phyloP scores from a whole-genome alignment of 37 sponge, comb jelly and placozoan species.

The Eunapius fragilis region DNA sequence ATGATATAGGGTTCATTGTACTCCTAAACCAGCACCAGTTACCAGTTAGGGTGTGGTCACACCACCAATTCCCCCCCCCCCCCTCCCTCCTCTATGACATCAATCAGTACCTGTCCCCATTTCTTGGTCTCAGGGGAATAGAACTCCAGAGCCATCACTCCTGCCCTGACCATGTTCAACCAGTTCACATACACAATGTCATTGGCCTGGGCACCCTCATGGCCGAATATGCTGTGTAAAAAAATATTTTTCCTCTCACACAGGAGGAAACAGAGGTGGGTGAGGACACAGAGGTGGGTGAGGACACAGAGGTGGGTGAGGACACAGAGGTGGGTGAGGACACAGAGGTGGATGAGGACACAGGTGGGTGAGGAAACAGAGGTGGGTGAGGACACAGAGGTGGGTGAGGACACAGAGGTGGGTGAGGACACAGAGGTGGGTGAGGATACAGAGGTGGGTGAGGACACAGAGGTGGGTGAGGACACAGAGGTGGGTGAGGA shows the following conservation, averaged over 20 bases:
- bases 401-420: neutral
- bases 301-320: neutral
- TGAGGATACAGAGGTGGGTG: too few species aligned
- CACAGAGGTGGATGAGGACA: neutral
- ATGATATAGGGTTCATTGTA: too few species aligned
- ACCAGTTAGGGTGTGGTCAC: neutral
- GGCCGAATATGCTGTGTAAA: constrained; percentile 81
- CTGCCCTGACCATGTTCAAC: constrained; percentile 91
- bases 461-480: neutral
- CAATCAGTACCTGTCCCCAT: constrained; percentile 89
- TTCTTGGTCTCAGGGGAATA: constrained; percentile 86
- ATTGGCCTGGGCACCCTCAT: constrained; percentile 65
- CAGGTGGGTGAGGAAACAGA: too few species aligned
- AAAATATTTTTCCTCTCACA: too few species aligned
- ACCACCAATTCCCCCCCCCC: neutral
- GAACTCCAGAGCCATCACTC: constrained; percentile 82
- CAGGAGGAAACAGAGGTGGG: too few species aligned
- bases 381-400: too few species aligned
- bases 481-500: neutral
- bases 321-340: neutral
- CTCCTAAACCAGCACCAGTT: too few species aligned
- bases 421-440: neutral
- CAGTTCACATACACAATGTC: constrained; percentile 90
- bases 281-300: neutral
- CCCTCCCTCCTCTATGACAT: neutral